Percentiles rank a stretch among this genome's conserved stretches.
These are phyloP conservation scores for Miltochrista miniata DNA, from an alignment of 2,888 invertebrate species.

Conservation along the genomic window DNA sequence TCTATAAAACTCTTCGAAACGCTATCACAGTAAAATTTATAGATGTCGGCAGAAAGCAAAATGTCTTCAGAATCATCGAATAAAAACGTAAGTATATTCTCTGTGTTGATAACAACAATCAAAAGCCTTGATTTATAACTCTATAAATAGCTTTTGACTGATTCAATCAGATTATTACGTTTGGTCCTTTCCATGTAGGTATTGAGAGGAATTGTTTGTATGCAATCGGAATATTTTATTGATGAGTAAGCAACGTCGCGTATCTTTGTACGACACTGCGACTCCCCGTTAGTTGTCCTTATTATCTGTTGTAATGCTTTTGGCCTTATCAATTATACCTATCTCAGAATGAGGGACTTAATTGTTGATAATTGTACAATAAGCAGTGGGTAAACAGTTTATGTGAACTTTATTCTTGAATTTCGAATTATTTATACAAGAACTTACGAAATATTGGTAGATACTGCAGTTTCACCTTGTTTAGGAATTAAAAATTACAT, in stretches of 20 bases:
- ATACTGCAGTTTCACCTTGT: no score
- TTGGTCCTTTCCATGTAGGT: no score
- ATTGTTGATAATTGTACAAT: conserved; percentile 29
- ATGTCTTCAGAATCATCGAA: conserved; percentile 85
- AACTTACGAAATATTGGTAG: no score
- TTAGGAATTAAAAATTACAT: no score
- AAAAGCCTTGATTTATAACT: not conserved
- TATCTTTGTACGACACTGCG: conserved; percentile 20
- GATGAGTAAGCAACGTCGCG: conserved; percentile 25
- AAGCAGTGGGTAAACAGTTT: not conserved
- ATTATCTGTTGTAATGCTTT: conserved; percentile 17
- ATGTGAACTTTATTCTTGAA: not conserved
- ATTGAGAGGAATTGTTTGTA: conserved; percentile 27
- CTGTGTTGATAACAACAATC: not conserved
- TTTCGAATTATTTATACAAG: no score
- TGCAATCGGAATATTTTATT: conserved; percentile 56
- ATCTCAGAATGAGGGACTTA: conserved; percentile 25
- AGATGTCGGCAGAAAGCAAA: conserved; percentile 29
- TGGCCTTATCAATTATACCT: conserved; percentile 10
- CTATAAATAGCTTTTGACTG: not conserved
- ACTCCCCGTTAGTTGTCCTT: conserved; percentile 16
- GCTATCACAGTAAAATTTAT: not conserved
- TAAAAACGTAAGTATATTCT: conserved; percentile 78
- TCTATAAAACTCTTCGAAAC: no score
- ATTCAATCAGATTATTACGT: not conserved